phyloP scores from a whole-genome alignment of 2,113 vertebrate genomes.

The Pedetes capensis region DNA sequence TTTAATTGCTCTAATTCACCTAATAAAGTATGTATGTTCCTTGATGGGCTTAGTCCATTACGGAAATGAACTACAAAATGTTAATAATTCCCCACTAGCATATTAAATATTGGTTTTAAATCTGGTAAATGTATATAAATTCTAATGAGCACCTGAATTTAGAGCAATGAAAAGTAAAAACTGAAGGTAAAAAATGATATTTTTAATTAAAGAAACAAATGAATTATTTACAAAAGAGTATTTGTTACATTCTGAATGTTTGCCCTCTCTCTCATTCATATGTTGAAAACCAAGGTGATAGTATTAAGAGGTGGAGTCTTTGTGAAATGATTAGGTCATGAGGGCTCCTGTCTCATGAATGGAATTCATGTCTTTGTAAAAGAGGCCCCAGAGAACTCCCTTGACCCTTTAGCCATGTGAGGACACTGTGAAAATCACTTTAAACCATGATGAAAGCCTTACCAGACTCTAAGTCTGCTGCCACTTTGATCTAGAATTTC shows the following conservation, averaged over 20 bases:
- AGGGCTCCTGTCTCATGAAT: background rate
- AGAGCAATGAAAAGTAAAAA: background rate
- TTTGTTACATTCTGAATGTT: background rate
- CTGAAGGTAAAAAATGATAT: background rate
- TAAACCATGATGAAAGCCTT: background rate
- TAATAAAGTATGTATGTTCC: conserved; percentile 12
- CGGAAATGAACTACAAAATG: conserved; percentile 25
- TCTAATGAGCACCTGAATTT: background rate
- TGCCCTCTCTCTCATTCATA: background rate
- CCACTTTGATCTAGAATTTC: background rate
- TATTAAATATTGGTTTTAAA: background rate
- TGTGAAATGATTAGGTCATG: background rate
- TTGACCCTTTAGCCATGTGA: background rate
- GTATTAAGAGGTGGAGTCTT: background rate
- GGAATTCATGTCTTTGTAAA: background rate
- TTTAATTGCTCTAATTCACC: background rate
- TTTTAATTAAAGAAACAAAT: conserved; percentile 2
- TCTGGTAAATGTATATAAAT: background rate
- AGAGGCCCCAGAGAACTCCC: background rate
- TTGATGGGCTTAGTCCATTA: background rate
- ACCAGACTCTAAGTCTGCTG: background rate
- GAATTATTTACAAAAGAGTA: background rate
- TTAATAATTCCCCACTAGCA: background rate
- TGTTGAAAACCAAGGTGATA: background rate
- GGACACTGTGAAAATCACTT: background rate